Evolutionary conservation across 2,888 invertebrate species (phyloP).

Genomic region (Dolichopus griseipennis): DNA sequence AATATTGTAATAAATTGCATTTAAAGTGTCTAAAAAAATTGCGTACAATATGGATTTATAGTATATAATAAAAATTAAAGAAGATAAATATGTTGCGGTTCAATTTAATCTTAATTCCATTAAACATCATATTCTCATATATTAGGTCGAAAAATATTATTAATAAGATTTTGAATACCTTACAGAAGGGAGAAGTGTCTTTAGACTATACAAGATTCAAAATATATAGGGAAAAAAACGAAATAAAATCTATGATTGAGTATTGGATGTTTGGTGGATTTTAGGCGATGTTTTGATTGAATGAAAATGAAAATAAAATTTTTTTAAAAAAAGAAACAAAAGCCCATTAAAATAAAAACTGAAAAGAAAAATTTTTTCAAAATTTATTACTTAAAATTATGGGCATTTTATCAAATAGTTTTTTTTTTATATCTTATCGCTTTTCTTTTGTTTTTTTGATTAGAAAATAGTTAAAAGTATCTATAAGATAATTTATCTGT

Average conservation of each 20-base stretch:
- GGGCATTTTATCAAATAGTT: neutral
- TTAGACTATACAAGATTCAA: too few relatives aligned
- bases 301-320: neutral
- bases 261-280: neutral
- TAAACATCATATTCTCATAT: too few relatives aligned
- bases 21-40: neutral
- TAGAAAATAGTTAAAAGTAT: too few relatives aligned
- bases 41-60: slow-evolving; percentile 1
- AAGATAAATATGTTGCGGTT: too few relatives aligned
- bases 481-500: too few relatives aligned
- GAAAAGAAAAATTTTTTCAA: neutral
- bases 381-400: neutral
- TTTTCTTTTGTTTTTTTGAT: too few relatives aligned
- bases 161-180: too few relatives aligned
- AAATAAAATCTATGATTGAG: neutral
- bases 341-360: neutral
- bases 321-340: neutral
- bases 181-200: too few relatives aligned
- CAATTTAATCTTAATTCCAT: too few relatives aligned
- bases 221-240: too few relatives aligned
- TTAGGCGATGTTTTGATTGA: slow-evolving; percentile 3
- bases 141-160: too few relatives aligned
- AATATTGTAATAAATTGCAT: slow-evolving; percentile 2
- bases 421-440: neutral
- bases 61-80: neutral